phyloP scores from a whole-genome alignment of 2,888 invertebrate species.

The Mythimna vitellina region DNA sequence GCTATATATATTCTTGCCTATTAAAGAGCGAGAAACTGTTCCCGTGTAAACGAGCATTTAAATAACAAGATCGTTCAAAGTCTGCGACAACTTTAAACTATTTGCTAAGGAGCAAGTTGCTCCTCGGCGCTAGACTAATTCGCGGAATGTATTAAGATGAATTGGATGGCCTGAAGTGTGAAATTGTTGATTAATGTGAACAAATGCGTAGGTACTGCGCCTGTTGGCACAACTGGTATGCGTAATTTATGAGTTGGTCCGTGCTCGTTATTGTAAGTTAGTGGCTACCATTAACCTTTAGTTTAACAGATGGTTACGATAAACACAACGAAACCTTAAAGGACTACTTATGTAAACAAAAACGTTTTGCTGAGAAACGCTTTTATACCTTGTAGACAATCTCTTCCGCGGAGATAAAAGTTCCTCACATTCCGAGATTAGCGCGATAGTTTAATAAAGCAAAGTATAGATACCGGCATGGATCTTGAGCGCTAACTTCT shows the following conservation, averaged over 20 bases:
- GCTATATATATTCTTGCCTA: neutral
- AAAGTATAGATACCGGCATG: too few relatives aligned
- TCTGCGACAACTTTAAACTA: slow-evolving; percentile 38
- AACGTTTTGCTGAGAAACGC: neutral
- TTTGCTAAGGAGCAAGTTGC: slow-evolving; percentile 33
- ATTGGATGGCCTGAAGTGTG: slow-evolving; percentile 40
- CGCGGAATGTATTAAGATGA: slow-evolving; percentile 37
- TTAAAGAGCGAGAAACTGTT: neutral
- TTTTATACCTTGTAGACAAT: neutral
- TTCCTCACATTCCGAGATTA: neutral
- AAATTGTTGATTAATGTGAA: slow-evolving; percentile 46
- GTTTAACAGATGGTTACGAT: slow-evolving; percentile 14
- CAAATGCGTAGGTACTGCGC: slow-evolving; percentile 13
- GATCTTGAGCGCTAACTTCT: too few relatives aligned
- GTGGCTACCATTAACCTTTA: slow-evolving; percentile 27
- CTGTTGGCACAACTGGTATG: slow-evolving; percentile 20
- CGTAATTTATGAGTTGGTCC: slow-evolving; percentile 26
- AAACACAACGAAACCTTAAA: neutral
- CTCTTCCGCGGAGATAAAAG: neutral
- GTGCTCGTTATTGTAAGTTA: slow-evolving; percentile 16
- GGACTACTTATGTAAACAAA: neutral
- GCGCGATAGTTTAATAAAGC: neutral
- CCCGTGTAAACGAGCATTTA: slow-evolving; percentile 19
- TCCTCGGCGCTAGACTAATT: slow-evolving; percentile 20
- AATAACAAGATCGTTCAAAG: slow-evolving; percentile 25